These are phyloP conservation scores for Protobothrops flavoviridis DNA, from an alignment of 2,113 vertebrate species.

Conservation along the genomic window DNA sequence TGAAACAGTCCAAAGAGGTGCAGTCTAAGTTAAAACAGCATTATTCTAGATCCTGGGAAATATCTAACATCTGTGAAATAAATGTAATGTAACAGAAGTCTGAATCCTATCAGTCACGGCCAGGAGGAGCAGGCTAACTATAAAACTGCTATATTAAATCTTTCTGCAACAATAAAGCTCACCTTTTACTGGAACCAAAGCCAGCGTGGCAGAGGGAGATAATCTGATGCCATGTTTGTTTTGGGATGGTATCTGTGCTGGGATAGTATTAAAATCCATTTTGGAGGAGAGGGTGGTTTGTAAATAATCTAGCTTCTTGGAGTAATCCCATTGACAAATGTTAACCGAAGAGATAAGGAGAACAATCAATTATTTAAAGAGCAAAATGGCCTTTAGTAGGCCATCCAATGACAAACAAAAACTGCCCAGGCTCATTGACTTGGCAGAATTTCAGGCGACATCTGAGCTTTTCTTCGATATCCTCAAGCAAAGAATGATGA, in stretches of 20 bases:
- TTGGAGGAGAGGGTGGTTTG: constrained; percentile 2
- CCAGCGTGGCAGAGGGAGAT: not conserved
- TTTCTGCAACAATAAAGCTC: constrained; percentile 28
- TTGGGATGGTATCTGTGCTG: constrained; percentile 9
- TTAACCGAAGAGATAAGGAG: constrained; percentile 31
- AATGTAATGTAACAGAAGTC: not conserved
- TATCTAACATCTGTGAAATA: not conserved
- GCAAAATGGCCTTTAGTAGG: not conserved
- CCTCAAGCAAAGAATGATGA: not conserved
- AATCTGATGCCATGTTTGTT: constrained; percentile 13
- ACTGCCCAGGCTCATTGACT: not conserved
- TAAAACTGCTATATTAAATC: constrained; percentile 20
- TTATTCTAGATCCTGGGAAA: not conserved
- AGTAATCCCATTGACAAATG: constrained; percentile 28
- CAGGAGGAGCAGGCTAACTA: not conserved
- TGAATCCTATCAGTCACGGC: not conserved
- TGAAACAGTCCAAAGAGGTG: not conserved
- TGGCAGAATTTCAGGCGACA: constrained; percentile 20
- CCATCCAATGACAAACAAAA: not conserved
- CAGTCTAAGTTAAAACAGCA: not conserved
- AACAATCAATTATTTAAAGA: constrained; percentile 26
- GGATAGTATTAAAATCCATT: constrained; percentile 19
- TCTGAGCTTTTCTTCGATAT: not conserved
- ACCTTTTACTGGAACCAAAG: not conserved
- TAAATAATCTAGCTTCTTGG: constrained; percentile 27